Conservation (phyloP, 2,113 vertebrate species). For the Oreochromis tanganicae region DNA sequence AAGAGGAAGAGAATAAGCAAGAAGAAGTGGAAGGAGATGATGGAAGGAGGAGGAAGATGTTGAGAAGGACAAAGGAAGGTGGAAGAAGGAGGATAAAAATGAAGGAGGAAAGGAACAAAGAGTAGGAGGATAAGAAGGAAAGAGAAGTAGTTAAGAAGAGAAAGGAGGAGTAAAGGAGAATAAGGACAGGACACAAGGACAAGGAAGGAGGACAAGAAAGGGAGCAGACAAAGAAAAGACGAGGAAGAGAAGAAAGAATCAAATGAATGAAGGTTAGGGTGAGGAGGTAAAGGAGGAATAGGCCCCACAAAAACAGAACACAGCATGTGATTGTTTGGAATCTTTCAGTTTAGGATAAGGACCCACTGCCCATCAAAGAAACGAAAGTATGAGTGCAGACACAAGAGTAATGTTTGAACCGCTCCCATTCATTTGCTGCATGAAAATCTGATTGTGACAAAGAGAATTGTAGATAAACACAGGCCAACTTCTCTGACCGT, state of each 20-base stretch:
- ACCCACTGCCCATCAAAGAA: not conserved
- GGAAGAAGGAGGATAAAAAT: not conserved
- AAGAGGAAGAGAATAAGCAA: not conserved
- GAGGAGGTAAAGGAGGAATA: not conserved
- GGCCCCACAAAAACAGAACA: not conserved
- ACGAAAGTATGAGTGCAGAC: not conserved
- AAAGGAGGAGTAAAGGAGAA: not conserved
- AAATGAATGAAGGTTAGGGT: not conserved
- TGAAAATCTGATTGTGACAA: not conserved
- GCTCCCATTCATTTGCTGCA: not conserved
- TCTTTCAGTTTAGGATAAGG: not conserved
- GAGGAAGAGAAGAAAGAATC: not conserved
- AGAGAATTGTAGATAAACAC: not conserved
- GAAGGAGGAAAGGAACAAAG: not conserved
- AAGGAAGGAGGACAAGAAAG: not conserved
- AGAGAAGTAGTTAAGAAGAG: not conserved
- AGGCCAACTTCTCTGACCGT: not conserved
- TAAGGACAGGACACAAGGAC: not conserved
- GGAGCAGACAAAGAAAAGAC: not conserved
- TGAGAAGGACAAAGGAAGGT: not conserved
- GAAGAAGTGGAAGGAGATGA: not conserved
- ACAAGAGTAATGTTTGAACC: not conserved
- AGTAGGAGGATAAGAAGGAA: not conserved
- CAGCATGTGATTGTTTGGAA: not conserved
- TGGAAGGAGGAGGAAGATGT: not conserved